Base-by-base conservation (phyloP, 2,888 invertebrate genomes). In the Alviniconcha strummeri region DNA sequence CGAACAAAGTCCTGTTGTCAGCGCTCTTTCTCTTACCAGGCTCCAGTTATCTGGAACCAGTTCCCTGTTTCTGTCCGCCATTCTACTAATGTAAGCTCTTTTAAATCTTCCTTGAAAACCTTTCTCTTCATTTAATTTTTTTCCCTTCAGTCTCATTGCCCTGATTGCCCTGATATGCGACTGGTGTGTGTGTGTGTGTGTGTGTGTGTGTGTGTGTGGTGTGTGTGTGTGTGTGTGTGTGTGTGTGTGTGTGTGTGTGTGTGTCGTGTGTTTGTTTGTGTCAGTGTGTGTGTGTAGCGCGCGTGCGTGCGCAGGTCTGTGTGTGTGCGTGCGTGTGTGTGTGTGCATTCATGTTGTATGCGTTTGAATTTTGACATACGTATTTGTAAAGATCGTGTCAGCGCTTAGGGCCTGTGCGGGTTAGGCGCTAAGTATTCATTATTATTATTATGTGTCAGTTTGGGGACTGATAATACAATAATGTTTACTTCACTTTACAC, bases 191-290 rank as follows among this genome's bases (percentile, higher is more conserved):
- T 64, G 64, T 64, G 64, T 64, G 64, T 64, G 64, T 64, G 64
- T 64, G 64, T 64, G 64, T 64, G 64, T 64, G 64, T 64, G 9
- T 64, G 64, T 64, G 15, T 64, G 64, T 64, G 64, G 64, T 64
- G 9, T 15, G 64, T 64, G 64, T 64, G 64, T 64, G 64, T 64
- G 64, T 64, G 64, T 64, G 64, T 64, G 64, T 64, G 11, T 64
- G 64, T 64, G 64, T 64, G 64, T 64, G 64, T 64, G 64, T 64
- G 64, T 64, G 64, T 64, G 64, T 64, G 64, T 64, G 64, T 64
- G 64, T 64, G 36, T 36, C n/a, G 36, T 36, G 36, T 36, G 36
- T 36, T 0, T 36, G 36, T 36, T 0, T 36, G 36, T 36, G 36
- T 36, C 36, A 36, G 36, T 36, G 64, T 64, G 64, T 64, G 64